Evolutionary conservation across 2,113 vertebrate species (phyloP).

Genomic region (Climacteris rufus): DNA sequence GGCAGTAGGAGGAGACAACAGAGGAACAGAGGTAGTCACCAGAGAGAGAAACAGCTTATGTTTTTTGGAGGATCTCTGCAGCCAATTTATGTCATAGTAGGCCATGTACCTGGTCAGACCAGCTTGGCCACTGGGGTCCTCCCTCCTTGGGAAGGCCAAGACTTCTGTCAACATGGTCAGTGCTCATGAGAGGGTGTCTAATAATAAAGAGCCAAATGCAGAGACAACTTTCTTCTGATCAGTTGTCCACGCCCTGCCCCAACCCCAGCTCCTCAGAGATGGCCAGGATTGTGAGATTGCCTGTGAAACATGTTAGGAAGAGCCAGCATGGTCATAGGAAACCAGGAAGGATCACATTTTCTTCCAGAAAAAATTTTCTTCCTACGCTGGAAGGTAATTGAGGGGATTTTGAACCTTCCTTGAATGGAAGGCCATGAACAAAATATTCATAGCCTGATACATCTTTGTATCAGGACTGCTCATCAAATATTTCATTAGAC

Average conservation of each 20-base stretch:
- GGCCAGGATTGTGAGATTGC: not conserved
- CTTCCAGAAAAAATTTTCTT: not conserved
- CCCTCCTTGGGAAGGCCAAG: not conserved
- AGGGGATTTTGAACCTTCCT: not conserved
- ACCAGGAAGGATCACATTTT: not conserved
- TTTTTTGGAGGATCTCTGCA: not conserved
- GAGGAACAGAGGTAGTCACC: not conserved
- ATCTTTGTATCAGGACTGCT: not conserved
- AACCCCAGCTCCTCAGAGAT: not conserved
- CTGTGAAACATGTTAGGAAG: not conserved
- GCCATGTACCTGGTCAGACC: not conserved
- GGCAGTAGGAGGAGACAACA: not conserved
- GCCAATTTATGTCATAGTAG: fast-evolving
- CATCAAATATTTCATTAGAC: not conserved
- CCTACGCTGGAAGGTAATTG: not conserved
- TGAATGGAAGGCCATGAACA: not conserved
- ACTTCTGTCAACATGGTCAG: not conserved
- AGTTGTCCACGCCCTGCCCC: not conserved
- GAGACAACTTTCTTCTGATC: not conserved
- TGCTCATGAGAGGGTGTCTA: not conserved
- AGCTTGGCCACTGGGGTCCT: not conserved
- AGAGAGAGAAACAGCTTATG: not conserved
- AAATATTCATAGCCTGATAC: not conserved
- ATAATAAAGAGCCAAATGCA: not conserved
- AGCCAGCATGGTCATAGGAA: not conserved